Percentiles rank a stretch among this genome's conserved stretches.
phyloP scores from a whole-genome alignment of 2,113 vertebrate species.

The Coptodon bakossiorum region DNA sequence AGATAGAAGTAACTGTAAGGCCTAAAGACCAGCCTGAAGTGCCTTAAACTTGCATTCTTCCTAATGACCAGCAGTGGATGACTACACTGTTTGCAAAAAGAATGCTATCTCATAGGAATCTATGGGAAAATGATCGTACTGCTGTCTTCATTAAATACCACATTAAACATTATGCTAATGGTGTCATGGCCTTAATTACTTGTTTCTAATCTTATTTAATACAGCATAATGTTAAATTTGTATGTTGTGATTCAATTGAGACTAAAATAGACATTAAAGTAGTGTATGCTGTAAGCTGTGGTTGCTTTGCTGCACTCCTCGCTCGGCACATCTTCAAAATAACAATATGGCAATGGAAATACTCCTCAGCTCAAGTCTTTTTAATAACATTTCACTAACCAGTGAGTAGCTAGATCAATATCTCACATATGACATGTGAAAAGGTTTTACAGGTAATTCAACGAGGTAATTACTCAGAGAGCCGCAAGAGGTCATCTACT shows the following conservation, averaged over 20 bases:
- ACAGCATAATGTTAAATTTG: neutral
- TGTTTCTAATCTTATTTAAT: neutral
- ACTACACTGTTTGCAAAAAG: neutral
- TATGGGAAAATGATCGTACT: neutral
- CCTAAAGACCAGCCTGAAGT: accelerated
- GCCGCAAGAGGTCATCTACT: neutral
- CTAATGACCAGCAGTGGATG: neutral
- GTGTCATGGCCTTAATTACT: neutral
- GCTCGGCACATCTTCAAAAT: accelerated
- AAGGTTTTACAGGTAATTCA: neutral
- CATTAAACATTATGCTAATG: neutral
- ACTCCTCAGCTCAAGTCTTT: neutral
- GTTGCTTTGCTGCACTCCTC: accelerated
- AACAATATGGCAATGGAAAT: neutral
- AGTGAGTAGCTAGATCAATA: neutral
- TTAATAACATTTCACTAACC: neutral
- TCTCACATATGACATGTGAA: neutral
- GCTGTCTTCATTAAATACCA: neutral
- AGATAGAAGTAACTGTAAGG: neutral
- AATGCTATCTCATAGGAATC: neutral
- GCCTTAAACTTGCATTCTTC: neutral
- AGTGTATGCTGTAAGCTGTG: neutral
- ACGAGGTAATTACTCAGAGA: neutral
- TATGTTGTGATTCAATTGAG: neutral
- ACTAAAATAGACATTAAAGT: neutral